Base-by-base conservation (phyloP, 1,140 invertebrate species). In the Riptortus pedestris region DNA sequence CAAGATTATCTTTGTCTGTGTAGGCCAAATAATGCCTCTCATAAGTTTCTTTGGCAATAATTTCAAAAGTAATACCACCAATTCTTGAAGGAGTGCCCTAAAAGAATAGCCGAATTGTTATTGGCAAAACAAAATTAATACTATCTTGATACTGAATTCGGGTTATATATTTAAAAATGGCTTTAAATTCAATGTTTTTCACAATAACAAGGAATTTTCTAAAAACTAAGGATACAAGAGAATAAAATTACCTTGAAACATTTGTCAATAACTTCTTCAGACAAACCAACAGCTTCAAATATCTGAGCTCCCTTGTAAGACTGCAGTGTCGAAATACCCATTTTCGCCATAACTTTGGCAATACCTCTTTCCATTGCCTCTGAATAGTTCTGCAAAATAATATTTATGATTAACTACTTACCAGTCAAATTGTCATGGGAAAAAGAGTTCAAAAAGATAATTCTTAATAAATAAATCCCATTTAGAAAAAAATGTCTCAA, bases 241-340 rank as follows among this genome's bases (percentile, higher is more conserved):
- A 7, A 38, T 14, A 38, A 38, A 55, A 1, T 51, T 72, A 81
- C 83, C 72, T 82, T 88, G 77, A 99, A 99, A 76, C 96, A 98
- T 71, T 91, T 91, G 57, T 97, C 85, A 58, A 99, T 85, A 0
- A 99, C 89, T 74, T 98, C 93, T 66, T 89, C 81, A 45, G 87
- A 84, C 7, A 99, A 75, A 14, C 96, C 96, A 26, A 99, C 93
- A 24, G 95, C 95, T 78, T 99, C 96, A 74, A 99, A 99, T 69
- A 99, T 99, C 78, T 99, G 96, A 3, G 96, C 96, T 68, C 94
- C 92, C 79, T 98, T 98, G 76, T 99, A 99, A n/a, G 93, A 97
- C 73, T 99, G 96, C 18, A 99, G 77, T 0, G 96, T 99, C 47
- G 93, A 96, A 72, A 99, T 99, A 43, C 96, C 96, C 96, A 99